Base-by-base conservation (phyloP, 2,888 invertebrate species). In the Thysanoteuthis rhombus region DNA sequence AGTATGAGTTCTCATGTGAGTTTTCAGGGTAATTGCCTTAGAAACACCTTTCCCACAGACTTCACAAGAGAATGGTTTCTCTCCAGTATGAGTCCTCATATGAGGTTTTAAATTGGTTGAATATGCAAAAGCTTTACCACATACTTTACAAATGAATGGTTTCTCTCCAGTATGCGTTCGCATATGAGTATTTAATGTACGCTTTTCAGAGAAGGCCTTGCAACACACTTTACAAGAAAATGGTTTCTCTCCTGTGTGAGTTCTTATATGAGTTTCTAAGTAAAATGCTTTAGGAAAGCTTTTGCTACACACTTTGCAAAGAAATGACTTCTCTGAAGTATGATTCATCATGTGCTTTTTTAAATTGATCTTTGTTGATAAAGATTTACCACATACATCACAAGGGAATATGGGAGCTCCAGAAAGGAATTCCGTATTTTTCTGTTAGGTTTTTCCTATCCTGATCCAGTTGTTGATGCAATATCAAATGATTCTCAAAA, bases 181-280 rank as follows among this genome's bases (percentile, higher is more conserved):
- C n/a, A n/a, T n/a, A n/a, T 89, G 89, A 38, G 89, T 89, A n/a
- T 89, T 89, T 38, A 38, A n/a, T 38, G 38, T 38, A 38, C 36
- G 38, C 19, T 89, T 89, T 89, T n/a, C 89, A 89, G 89, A 22
- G n/a, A 89, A 89, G 38, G n/a, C 19, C 38, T 89, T 89, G 19
- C 89, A n/a, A 89, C 89, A 89, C 89, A 32, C 89, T 38, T 89
- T 38, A n/a, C 89, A 89, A n/a, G n/a, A 38, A 38, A 89, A 89
- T 89, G 89, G 89, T 89, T 89, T 89, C 36, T 89, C 89, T 89
- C 89, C 89, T 89, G 89, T 89, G 38, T 89, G 89, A 89, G 89
- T 89, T 89, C 89, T n/a, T 42, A 12, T 12, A 42, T 42, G 42
- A 42, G 42, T 42, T 42, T 42, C 12, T 42, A 42, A 42, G 42